Evolutionary conservation across 2,113 vertebrate genomes (phyloP), one percentile per base, ranked within the genome.

Genomic region (Caracal caracal): DNA sequence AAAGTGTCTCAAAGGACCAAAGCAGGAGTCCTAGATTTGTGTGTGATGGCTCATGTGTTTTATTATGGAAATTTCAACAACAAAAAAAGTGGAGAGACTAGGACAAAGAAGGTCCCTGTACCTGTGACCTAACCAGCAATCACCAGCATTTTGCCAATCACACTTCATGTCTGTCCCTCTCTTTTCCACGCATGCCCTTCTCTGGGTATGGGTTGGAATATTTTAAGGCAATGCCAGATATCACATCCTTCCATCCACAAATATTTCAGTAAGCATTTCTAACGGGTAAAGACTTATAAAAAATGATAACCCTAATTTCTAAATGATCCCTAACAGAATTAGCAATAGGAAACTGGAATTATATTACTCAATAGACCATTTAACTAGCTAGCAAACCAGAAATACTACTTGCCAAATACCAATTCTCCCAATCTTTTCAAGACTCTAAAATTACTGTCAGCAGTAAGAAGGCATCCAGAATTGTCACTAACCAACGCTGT

Each of bases 241-340:
- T 68, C 66, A 87, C 10, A 80, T 26, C 66, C 37, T 82, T 87
- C 87, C 65, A 90, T 76, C n/a, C 40, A 24, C 28, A 35, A 90
- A 89, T 66, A 94, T 8, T 88, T 78, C 78, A 83, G 49, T 61
- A 83, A 92, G 78, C n/a, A 79, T 78, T 94, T 88, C 40, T 61
- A 91, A 94, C 15, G 78, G 19, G 59, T 19, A 59, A 65, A 26
- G 53, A 59, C 26, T 56, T 71, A 68, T 19, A 88, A 84, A 81
- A 63, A 76, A 15, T 30, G 78, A 47, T 35, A 51, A 70, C 28
- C n/a, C 73, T 56, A 92, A 71, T 88, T 92, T 88, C 61, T 88
- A 75, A 82, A 66, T 73, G 17, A 37, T n/a, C 49, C 7, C 22
- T 30, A 85, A 71, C 88, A 96, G 83, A 89, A 86, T 73, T 24